These are phyloP conservation scores for Latheticus oryzae DNA, from an alignment of 2,888 invertebrate species.

Conservation along the genomic window DNA sequence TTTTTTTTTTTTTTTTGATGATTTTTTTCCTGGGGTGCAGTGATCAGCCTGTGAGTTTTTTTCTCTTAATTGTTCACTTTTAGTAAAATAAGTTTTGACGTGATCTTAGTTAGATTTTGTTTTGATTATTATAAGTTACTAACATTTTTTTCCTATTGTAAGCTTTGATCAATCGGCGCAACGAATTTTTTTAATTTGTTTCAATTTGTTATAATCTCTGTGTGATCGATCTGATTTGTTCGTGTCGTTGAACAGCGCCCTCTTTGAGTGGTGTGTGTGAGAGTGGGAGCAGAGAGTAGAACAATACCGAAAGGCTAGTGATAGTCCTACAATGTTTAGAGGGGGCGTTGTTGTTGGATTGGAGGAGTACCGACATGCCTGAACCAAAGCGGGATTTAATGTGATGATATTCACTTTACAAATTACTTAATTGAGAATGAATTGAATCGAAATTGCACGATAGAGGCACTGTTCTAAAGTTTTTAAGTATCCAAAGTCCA, in stretches of 20 bases:
- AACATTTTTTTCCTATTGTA: slow-evolving; percentile 30
- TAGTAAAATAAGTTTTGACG: not conserved
- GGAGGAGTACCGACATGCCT: not conserved
- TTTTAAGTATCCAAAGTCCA: slow-evolving; percentile 27
- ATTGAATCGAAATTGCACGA: slow-evolving; percentile 8
- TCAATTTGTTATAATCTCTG: slow-evolving; percentile 29
- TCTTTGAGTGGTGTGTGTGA: not conserved
- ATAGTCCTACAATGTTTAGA: slow-evolving; percentile 4
- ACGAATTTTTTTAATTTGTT: slow-evolving; percentile 27
- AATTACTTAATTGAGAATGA: slow-evolving; percentile 3
- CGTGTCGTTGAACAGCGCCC: not conserved
- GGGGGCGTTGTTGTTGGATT: not conserved
- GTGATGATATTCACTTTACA: slow-evolving; percentile 4
- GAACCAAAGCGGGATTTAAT: slow-evolving; percentile 22
- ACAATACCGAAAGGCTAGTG: slow-evolving; percentile 25
- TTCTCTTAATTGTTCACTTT: not conserved
- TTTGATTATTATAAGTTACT: slow-evolving; percentile 27
- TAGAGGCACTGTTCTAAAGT: slow-evolving; percentile 28
- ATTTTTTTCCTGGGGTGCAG: slow-evolving; percentile 23
- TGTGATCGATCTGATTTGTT: slow-evolving; percentile 33
- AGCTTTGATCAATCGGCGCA: too few relatives aligned
- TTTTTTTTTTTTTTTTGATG: slow-evolving; percentile 8
- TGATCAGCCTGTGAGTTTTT: slow-evolving; percentile 20
- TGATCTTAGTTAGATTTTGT: slow-evolving; percentile 2
- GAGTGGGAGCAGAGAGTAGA: not conserved